Evolutionary conservation across 2,113 vertebrate genomes (phyloP).

Genomic region (Amphilophus citrinellus): DNA sequence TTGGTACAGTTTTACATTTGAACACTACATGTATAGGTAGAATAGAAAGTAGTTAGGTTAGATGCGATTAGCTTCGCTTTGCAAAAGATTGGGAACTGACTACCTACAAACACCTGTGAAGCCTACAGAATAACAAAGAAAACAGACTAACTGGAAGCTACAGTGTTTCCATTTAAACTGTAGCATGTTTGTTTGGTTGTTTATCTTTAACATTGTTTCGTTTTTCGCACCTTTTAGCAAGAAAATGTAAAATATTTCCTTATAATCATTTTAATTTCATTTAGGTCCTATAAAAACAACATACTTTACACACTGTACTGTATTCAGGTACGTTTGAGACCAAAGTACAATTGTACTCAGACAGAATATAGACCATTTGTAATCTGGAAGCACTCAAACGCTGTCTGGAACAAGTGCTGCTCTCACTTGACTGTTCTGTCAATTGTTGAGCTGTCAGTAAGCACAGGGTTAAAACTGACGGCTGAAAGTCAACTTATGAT

Average conservation of each 20-base stretch:
- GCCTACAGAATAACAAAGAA: neutral
- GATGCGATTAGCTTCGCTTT: neutral
- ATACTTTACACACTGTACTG: neutral
- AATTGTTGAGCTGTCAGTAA: neutral
- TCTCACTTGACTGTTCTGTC: neutral
- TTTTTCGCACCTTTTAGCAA: neutral
- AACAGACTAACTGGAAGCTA: neutral
- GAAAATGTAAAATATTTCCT: no score
- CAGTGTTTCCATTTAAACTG: neutral
- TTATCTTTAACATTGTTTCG: neutral
- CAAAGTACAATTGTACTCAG: neutral
- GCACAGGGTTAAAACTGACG: neutral
- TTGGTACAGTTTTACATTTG: neutral
- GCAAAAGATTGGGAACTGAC: slow-evolving; percentile 6
- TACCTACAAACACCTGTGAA: slow-evolving; percentile 9
- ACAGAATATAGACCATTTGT: neutral
- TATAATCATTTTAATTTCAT: no score
- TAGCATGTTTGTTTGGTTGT: neutral
- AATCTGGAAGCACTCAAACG: neutral
- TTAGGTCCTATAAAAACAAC: no score
- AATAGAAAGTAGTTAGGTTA: neutral
- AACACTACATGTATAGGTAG: neutral
- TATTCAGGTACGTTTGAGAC: neutral
- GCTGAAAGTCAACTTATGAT: no score
- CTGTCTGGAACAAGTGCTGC: neutral